Percentiles rank a stretch among this genome's conserved stretches.
Evolutionary conservation across 2,888 invertebrate genomes (phyloP).

Genomic region (Scaptodrosophila latifasciaeformis): DNA sequence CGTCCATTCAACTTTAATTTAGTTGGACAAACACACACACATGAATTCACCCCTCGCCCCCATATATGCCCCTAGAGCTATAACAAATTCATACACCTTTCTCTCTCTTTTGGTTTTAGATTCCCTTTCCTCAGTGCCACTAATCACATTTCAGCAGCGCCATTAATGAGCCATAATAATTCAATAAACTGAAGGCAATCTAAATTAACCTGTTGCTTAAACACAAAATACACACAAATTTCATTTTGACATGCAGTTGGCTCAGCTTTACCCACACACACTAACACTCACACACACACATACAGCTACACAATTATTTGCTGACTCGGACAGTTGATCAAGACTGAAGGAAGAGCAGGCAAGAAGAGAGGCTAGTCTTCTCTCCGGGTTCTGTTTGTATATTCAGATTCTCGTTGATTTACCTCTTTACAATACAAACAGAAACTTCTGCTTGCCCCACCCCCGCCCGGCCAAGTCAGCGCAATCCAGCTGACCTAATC

Average conservation of each 20-base stretch:
- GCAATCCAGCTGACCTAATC: background rate
- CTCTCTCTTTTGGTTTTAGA: background rate
- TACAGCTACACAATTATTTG: constrained; percentile 13
- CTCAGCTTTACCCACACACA: constrained; percentile 26
- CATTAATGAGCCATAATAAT: constrained; percentile 60
- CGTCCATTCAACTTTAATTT: background rate
- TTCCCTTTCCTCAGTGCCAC: background rate
- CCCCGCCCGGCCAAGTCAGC: no score
- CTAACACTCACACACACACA: background rate
- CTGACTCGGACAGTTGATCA: no score
- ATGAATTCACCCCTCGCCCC: no score
- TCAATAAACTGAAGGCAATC: constrained; percentile 54
- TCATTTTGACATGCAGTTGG: constrained; percentile 37
- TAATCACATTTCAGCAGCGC: constrained; percentile 40
- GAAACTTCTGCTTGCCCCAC: no score
- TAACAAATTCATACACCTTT: background rate
- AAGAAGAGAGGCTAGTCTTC: no score
- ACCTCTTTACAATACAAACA: no score
- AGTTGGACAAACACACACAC: background rate
- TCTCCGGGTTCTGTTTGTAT: no score
- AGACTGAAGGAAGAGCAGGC: no score
- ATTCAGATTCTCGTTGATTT: no score
- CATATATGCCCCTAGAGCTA: background rate
- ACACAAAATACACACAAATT: constrained; percentile 30
- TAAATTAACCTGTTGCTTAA: constrained; percentile 58